A percentile compares a stretch with the other conserved stretches of the same genome.
These are phyloP conservation scores for Rhizoglyphus robini DNA, from an alignment of 1,140 invertebrate species.

Conservation along the genomic window DNA sequence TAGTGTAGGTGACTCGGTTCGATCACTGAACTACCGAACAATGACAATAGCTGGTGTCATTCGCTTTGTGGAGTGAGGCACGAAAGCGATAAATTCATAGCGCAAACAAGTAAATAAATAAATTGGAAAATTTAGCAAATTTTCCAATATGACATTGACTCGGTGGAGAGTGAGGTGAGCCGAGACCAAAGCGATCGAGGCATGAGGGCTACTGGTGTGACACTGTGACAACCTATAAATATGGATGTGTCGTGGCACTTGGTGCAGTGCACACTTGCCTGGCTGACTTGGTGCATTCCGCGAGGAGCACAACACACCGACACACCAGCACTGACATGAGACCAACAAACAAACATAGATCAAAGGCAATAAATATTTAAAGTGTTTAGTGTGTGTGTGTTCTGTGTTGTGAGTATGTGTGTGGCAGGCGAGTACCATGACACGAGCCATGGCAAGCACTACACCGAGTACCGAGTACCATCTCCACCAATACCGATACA, in stretches of 20 bases:
- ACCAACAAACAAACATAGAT: background rate
- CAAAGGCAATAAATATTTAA: conserved; percentile 10
- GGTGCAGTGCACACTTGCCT: background rate
- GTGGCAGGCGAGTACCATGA: background rate
- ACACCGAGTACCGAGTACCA: background rate
- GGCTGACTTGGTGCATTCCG: background rate
- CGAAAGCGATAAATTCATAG: no score
- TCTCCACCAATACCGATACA: background rate
- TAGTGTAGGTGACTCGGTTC: background rate
- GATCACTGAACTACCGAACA: background rate
- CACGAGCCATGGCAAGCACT: background rate
- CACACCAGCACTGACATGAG: background rate
- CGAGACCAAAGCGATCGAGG: background rate
- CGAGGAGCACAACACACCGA: background rate
- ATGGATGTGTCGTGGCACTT: background rate
- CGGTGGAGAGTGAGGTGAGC: background rate
- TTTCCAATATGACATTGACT: background rate
- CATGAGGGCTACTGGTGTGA: background rate
- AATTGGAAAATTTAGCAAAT: background rate
- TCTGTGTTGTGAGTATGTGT: background rate
- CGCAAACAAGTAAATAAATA: background rate
- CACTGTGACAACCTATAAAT: background rate
- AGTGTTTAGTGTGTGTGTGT: background rate
- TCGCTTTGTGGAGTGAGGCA: no score
- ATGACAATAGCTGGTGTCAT: no score